Percentiles rank a stretch among this genome's conserved stretches.
These are phyloP conservation scores for Sylvia borin DNA, from an alignment of 2,797 vertebrate species.

Conservation along the genomic window DNA sequence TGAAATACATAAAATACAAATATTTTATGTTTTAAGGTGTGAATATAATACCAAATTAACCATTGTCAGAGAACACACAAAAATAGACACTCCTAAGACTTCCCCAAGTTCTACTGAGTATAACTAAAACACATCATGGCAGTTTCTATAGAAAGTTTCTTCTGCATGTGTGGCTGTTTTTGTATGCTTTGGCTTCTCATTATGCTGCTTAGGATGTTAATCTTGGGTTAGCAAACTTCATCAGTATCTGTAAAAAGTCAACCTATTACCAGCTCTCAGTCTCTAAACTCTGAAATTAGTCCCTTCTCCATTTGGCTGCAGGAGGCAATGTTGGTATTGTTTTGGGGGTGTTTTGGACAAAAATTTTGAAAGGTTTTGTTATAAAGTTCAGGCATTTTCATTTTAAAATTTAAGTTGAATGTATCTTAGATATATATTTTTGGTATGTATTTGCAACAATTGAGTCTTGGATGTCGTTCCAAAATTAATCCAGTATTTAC, in stretches of 20 bases:
- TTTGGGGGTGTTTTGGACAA: rapidly evolving
- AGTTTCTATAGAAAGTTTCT: neutral
- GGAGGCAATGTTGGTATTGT: neutral
- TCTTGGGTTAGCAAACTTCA: neutral
- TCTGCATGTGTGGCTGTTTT: neutral
- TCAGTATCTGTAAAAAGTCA: neutral
- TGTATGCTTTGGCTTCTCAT: neutral
- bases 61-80: neutral
- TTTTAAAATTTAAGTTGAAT: neutral
- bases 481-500: neutral
- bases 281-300: neutral
- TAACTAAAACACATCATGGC: neutral
- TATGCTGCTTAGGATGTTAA: neutral
- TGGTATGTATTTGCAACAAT: neutral
- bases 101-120: neutral
- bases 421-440: neutral
- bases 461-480: neutral
- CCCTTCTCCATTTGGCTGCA: neutral
- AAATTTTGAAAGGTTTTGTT: neutral
- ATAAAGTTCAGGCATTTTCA: neutral
- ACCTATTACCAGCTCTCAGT: neutral
- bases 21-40: neutral
- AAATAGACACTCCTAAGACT: neutral
- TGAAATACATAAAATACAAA: neutral
- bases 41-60: neutral